Base-by-base conservation (phyloP, 2,113 vertebrate genomes). In the Scytalopus superciliaris region DNA sequence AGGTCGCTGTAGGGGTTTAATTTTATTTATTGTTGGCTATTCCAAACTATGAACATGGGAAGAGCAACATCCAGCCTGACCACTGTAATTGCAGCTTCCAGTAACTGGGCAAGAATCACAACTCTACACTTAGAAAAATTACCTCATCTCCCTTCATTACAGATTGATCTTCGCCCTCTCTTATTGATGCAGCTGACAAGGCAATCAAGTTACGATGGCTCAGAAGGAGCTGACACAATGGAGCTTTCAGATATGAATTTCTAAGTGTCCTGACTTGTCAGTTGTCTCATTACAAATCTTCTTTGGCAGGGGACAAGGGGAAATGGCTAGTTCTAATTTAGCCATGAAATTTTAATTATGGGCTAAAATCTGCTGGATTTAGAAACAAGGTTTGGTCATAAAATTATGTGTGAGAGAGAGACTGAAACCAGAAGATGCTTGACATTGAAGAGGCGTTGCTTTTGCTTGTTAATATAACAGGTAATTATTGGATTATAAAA, bases 121-220 rank as follows among this genome's bases (percentile, higher is more conserved):
- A 25, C 13, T 45, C 59, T 37, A 12, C 50, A 60, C 39, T 8
- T 44, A 45, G 52, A 79, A 70, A 73, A 94, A 94, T 45, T 72
- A 49, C 52, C 63, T 95, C 78, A 87, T 80, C 30, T 87, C 27
- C 89, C 67, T 66, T 89, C 77, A 44, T 30, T 85, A 8, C 70
- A 70, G 76, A 79, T 67, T 79, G 94, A 93, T 94, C 80, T 47
- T 44, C 8, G 7, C 39, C 70, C 82, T 95, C 50, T 55, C 24
- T 81, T 87, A 84, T 62, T 75, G 93, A 64, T 78, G 88, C 52
- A n/a, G 68, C 90, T 90, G 92, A 86, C 72, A 21, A 75, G 67
- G 55, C 55, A 84, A 88, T 80, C 39, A 2, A 68, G 50, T 40
- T 27, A 14, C 18, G 4, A 75, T 0, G 3, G 45, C 63, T 77